A percentile compares a stretch with the other conserved stretches of the same genome.
Evolutionary conservation across 2,888 invertebrate species (phyloP).

Genomic region (Cerceris rybyensis): DNA sequence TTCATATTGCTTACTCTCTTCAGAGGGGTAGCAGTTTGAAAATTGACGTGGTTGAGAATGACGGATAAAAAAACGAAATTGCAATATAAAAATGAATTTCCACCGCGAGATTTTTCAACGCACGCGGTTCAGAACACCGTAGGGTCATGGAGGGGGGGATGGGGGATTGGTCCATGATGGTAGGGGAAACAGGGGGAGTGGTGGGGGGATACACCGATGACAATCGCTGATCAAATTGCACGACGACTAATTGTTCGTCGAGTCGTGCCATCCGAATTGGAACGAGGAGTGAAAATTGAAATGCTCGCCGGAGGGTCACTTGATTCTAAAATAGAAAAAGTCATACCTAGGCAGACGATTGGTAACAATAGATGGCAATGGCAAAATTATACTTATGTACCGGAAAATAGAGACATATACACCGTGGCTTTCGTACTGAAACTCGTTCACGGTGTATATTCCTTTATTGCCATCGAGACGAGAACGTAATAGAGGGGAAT

Average conservation of each 20-base stretch:
- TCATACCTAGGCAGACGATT: constrained; percentile 54
- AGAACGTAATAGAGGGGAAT: too few relatives aligned
- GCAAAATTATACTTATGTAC: constrained; percentile 41
- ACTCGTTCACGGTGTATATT: background rate
- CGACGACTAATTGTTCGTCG: constrained; percentile 76
- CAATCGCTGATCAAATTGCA: constrained; percentile 79
- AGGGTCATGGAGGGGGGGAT: background rate
- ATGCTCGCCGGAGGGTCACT: constrained; percentile 68
- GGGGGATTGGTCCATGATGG: constrained; percentile 68
- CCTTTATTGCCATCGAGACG: background rate
- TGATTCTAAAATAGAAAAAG: constrained; percentile 64
- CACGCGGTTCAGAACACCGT: background rate
- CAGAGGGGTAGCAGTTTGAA: background rate
- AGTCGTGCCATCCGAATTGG: constrained; percentile 73
- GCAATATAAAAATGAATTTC: constrained; percentile 60
- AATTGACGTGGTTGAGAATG: background rate
- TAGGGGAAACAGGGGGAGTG: background rate
- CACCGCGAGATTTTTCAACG: constrained; percentile 46
- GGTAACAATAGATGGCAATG: constrained; percentile 52
- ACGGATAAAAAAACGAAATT: constrained; percentile 42
- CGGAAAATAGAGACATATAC: constrained; percentile 10
- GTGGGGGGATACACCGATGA: constrained; percentile 69
- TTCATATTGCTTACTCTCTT: background rate
- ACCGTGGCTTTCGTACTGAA: background rate
- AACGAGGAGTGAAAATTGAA: constrained; percentile 70